Evolutionary conservation across 2,888 invertebrate genomes (phyloP).

Genomic region (Acanthopleura granulata): DNA sequence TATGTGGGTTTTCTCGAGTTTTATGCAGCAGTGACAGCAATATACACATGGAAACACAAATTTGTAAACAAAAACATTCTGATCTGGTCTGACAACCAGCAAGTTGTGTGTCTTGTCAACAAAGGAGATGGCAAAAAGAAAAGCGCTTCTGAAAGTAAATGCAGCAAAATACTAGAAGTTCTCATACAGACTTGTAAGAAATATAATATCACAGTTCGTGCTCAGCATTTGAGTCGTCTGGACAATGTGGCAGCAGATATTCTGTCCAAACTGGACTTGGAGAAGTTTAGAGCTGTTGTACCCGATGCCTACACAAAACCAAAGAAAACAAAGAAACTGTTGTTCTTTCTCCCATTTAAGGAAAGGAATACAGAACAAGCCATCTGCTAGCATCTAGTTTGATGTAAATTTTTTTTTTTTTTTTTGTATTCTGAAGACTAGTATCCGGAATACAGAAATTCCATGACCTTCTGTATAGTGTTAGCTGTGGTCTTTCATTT

Average conservation of each 20-base stretch:
- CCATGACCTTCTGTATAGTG: no score
- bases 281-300: constrained; percentile 36
- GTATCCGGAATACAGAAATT: no score
- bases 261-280: constrained; percentile 35
- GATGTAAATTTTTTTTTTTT: no score
- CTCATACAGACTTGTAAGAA: constrained; percentile 32
- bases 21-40: no score
- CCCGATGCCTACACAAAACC: constrained; percentile 36
- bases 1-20: no score
- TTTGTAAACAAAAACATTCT: constrained; percentile 38
- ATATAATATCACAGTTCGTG: constrained; percentile 36
- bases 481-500: no score
- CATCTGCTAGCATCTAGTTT: no score
- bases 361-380: not conserved
- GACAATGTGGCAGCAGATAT: constrained; percentile 46
- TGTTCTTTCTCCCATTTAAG: constrained; percentile 37
- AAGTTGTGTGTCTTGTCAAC: constrained; percentile 35
- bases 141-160: not conserved
- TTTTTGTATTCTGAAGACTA: no score
- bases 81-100: constrained; percentile 38
- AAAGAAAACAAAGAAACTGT: constrained; percentile 47
- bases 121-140: constrained; percentile 25
- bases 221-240: constrained; percentile 33
- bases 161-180: constrained; percentile 29
- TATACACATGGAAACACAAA: constrained; percentile 53